phyloP scores from a whole-genome alignment of 2,888 invertebrate genomes.

The Hydrotaea cyrtoneurina region DNA sequence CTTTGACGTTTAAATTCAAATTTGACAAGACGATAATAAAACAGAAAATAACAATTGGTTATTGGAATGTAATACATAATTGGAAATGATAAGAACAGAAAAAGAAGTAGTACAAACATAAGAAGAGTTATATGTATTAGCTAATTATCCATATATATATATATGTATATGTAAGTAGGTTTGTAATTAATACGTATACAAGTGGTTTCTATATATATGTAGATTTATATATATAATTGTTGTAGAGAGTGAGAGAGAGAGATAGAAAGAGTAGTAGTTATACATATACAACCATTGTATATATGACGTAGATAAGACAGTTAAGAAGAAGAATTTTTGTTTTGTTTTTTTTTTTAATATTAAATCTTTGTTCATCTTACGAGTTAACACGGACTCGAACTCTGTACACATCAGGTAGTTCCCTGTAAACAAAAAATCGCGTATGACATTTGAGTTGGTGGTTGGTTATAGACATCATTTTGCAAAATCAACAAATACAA shows the following conservation, averaged over 20 bases:
- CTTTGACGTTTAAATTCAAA: conserved; percentile 33
- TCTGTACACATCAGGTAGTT: conserved; percentile 91
- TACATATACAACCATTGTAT: conserved; percentile 48
- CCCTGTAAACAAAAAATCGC: conserved; percentile 81
- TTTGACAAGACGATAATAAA: conserved; percentile 13
- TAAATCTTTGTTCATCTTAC: conserved; percentile 83
- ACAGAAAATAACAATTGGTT: not conserved
- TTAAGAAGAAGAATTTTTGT: conserved; percentile 21
- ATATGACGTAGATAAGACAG: conserved; percentile 25
- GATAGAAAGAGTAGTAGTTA: conserved; percentile 42
- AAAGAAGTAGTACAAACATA: not conserved
- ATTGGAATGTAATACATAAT: not conserved
- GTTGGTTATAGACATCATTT: conserved; percentile 54
- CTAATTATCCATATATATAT: conserved; percentile 45
- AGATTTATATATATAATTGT: conserved; percentile 40
- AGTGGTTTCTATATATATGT: conserved; percentile 43
- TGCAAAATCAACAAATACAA: conserved; percentile 35
- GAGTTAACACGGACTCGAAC: conserved; percentile 92
- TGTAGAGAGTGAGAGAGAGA: not conserved
- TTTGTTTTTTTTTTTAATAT: conserved; percentile 52
- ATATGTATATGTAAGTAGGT: conserved; percentile 12
- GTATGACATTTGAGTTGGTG: conserved; percentile 74
- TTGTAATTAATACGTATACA: conserved; percentile 44
- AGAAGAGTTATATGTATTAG: conserved; percentile 32
- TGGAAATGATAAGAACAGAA: conserved; percentile 1